phyloP scores from a whole-genome alignment of 2,113 vertebrate genomes.

The Trogon melanurus region DNA sequence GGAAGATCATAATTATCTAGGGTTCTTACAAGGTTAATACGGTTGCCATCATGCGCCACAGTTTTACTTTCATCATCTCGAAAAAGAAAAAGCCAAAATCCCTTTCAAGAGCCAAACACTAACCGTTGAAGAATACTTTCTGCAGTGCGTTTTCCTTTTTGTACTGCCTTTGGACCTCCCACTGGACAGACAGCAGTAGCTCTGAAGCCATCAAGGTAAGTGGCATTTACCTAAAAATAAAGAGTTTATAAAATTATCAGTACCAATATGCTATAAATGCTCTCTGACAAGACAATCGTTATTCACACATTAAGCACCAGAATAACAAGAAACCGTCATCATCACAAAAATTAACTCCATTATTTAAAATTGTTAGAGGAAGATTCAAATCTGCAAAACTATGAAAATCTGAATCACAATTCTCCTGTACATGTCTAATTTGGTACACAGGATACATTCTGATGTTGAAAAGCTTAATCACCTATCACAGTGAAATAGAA shows the following conservation, averaged over 20 bases:
- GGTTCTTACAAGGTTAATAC: neutral
- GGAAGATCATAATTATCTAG: neutral
- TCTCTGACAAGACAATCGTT: neutral
- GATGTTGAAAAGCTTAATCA: neutral
- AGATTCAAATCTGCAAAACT: neutral
- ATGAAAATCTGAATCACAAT: neutral
- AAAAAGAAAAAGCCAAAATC: neutral
- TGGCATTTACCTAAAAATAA: constrained; percentile 81
- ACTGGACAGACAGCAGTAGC: constrained; percentile 86
- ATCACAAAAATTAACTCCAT: neutral
- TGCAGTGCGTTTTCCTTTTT: constrained; percentile 82
- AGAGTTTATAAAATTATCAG: neutral
- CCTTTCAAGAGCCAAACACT: neutral
- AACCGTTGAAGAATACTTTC: constrained; percentile 86
- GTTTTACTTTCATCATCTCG: neutral
- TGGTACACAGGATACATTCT: neutral
- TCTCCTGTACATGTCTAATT: neutral
- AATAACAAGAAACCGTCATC: neutral
- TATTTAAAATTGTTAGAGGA: neutral
- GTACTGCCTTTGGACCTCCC: constrained; percentile 76
- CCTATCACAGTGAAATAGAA: neutral
- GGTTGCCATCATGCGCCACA: neutral
- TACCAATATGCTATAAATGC: neutral
- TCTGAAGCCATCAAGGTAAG: constrained; percentile 86
- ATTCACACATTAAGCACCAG: neutral